Conservation (phyloP, 2,797 vertebrate species). For the Sternarchorhynchus goeldii region DNA sequence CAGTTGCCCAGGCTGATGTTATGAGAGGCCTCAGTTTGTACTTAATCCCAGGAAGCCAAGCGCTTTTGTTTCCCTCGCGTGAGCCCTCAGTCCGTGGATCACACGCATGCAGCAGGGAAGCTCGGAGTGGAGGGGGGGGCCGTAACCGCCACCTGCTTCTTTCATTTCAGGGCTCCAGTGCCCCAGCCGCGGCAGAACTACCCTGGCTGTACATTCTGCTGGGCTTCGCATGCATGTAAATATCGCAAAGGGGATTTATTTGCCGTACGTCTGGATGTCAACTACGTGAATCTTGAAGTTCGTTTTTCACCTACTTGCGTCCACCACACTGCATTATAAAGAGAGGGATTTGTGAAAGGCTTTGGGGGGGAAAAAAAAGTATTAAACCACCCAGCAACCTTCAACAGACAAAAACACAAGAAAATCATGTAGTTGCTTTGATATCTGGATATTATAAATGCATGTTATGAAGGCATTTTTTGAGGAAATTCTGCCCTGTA, state of each 20-base stretch:
- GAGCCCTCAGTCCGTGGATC: slow-evolving; percentile 27
- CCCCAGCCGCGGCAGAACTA: neutral
- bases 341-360: neutral
- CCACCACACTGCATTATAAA: neutral
- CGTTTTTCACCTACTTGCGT: neutral
- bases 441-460: slow-evolving; percentile 3
- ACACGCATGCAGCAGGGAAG: slow-evolving; percentile 13
- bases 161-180: slow-evolving; percentile 19
- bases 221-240: neutral
- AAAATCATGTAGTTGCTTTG: slow-evolving; percentile 5
- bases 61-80: slow-evolving; percentile 34
- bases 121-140: neutral
- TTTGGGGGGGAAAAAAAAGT: neutral
- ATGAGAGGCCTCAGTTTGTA: slow-evolving; percentile 51
- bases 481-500: neutral
- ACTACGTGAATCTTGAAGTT: neutral
- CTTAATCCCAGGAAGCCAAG: slow-evolving; percentile 47
- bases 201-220: neutral
- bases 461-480: slow-evolving; percentile 3
- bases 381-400: slow-evolving; percentile 12
- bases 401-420: slow-evolving; percentile 1
- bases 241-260: neutral
- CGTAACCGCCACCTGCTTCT: neutral
- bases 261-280: neutral
- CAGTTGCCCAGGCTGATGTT: slow-evolving; percentile 56